These are phyloP conservation scores for Xenentodon cancila DNA, from an alignment of 2,797 vertebrate genomes.

Conservation along the genomic window DNA sequence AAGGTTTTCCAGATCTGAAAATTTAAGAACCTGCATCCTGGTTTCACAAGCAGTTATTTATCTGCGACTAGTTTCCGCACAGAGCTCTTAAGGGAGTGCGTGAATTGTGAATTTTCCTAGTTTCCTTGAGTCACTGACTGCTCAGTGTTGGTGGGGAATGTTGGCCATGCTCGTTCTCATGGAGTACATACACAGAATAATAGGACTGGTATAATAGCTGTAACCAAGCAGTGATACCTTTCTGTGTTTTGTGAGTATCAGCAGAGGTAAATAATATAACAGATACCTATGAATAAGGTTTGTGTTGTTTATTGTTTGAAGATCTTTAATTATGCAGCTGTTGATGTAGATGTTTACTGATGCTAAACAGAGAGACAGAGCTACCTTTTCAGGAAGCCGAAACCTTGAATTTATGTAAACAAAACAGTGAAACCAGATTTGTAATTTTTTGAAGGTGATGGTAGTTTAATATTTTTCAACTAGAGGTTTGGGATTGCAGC, in stretches of 20 bases:
- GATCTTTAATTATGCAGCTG: conserved; percentile 7
- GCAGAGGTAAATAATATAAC: conserved; percentile 11
- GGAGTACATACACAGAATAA: neutral
- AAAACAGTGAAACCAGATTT: conserved; percentile 1
- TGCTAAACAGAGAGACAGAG: neutral
- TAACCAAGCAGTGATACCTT: neutral
- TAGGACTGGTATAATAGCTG: neutral
- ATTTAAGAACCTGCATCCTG: neutral
- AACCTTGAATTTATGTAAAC: neutral
- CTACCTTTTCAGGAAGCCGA: neutral
- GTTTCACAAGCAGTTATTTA: neutral
- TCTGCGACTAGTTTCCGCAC: neutral
- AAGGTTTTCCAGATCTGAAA: neutral
- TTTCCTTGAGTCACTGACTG: neutral
- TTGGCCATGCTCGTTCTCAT: conserved; percentile 12
- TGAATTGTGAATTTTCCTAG: neutral
- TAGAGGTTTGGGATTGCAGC: neutral
- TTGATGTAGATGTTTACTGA: neutral
- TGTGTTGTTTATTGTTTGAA: conserved; percentile 13
- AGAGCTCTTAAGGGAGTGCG: too few relatives aligned
- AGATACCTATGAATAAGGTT: neutral
- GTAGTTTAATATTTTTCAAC: conserved; percentile 6
- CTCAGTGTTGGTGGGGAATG: too few relatives aligned
- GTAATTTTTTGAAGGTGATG: neutral
- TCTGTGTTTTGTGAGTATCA: neutral